Percentiles rank a stretch among this genome's conserved stretches.
Conservation (phyloP, 2,888 invertebrate species). For the Auanema sp. region DNA sequence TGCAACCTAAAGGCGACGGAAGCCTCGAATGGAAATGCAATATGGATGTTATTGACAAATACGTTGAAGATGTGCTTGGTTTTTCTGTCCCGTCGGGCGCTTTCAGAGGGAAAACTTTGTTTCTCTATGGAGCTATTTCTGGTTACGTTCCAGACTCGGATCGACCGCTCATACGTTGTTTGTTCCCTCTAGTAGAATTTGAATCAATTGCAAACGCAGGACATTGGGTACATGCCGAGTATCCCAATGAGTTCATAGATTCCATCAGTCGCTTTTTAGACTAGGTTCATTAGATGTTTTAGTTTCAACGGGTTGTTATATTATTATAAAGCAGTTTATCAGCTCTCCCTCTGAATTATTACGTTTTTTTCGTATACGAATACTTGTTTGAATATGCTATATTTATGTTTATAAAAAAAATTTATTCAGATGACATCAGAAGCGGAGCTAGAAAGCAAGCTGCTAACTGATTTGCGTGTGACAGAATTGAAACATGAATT, state of each 20-base stretch:
- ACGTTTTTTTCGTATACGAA: slow-evolving; percentile 1
- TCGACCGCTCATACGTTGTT: slow-evolving; percentile 53
- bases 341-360: background rate
- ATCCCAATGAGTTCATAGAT: slow-evolving; percentile 79
- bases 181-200: slow-evolving; percentile 70
- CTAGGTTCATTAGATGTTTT: background rate
- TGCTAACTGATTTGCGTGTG: slow-evolving; percentile 18
- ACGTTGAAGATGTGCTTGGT: slow-evolving; percentile 70
- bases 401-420: too few species aligned
- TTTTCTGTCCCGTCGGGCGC: slow-evolving; percentile 62
- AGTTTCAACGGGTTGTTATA: background rate
- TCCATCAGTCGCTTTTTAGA: slow-evolving; percentile 72
- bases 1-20: slow-evolving; percentile 68
- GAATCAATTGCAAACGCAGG: slow-evolving; percentile 79
- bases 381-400: background rate
- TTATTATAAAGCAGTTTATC: background rate
- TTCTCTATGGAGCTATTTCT: slow-evolving; percentile 82
- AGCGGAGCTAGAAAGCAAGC: slow-evolving; percentile 11
- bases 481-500: slow-evolving; percentile 69
- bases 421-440: slow-evolving; percentile 16
- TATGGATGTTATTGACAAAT: slow-evolving; percentile 74
- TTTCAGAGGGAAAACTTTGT: slow-evolving; percentile 76
- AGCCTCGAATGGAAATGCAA: slow-evolving; percentile 70
- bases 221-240: slow-evolving; percentile 91
- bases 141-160: slow-evolving; percentile 72